Conservation (phyloP, 2,113 vertebrate species). For the Oncorhynchus tshawytscha region DNA sequence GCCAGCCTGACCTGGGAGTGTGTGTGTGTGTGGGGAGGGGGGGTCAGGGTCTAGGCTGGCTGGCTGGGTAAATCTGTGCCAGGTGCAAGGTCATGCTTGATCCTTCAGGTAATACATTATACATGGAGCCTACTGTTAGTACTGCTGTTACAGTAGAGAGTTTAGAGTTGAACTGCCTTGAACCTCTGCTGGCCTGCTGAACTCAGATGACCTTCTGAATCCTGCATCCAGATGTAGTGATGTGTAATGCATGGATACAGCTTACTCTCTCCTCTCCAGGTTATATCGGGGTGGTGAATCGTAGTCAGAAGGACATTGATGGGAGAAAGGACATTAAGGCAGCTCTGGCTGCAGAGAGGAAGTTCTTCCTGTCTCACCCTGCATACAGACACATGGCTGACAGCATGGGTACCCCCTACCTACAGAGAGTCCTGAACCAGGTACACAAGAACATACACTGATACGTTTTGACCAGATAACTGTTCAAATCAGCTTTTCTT, state of each 20-base stretch:
- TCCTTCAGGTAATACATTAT: conserved; percentile 66
- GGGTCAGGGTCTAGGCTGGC: conserved; percentile 19
- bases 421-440: conserved; percentile 82
- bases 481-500: no score
- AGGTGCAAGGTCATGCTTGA: conserved; percentile 49
- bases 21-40: conserved; percentile 1
- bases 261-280: conserved; percentile 55
- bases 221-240: neutral
- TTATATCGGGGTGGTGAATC: conserved; percentile 84
- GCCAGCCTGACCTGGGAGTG: conserved; percentile 2
- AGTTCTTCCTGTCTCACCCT: conserved; percentile 75
- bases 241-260: neutral
- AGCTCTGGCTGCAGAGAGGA: conserved; percentile 77
- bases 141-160: conserved; percentile 28
- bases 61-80: conserved; percentile 58
- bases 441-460: conserved; percentile 32
- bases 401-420: conserved; percentile 79
- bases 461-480: no score
- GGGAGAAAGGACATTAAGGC: conserved; percentile 82
- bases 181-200: neutral
- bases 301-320: conserved; percentile 86
- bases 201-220: neutral
- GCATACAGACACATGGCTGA: conserved; percentile 82
- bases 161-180: conserved; percentile 42
- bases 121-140: conserved; percentile 51